Percentiles rank a stretch among this genome's conserved stretches.
These are phyloP conservation scores for Lithophane ornitopus DNA, from an alignment of 2,888 invertebrate genomes.

Conservation along the genomic window DNA sequence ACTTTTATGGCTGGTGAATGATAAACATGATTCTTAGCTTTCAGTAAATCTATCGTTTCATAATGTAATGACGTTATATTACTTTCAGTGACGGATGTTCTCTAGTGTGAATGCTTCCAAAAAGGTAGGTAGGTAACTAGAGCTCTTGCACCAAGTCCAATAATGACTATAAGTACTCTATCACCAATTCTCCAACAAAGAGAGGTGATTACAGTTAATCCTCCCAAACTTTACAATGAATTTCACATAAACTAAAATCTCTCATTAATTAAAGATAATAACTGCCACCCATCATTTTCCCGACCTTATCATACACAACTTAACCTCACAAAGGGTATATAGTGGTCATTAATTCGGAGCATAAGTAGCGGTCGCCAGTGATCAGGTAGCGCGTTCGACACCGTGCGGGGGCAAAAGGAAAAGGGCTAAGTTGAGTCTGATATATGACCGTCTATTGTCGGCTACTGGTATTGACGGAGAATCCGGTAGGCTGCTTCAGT, in stretches of 20 bases:
- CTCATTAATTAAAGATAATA: slow-evolving; percentile 60
- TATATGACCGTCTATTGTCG: slow-evolving; percentile 72
- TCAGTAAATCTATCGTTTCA: neutral
- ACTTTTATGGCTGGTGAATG: neutral
- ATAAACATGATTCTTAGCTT: too few species aligned
- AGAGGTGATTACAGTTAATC: slow-evolving; percentile 35
- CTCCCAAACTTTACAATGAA: slow-evolving; percentile 51
- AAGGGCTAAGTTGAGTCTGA: slow-evolving; percentile 71
- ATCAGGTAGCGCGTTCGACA: slow-evolving; percentile 73
- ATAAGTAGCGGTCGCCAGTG: slow-evolving; percentile 66
- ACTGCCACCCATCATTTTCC: slow-evolving; percentile 61
- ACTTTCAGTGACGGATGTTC: neutral
- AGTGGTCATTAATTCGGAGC: slow-evolving; percentile 68
- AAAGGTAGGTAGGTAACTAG: neutral
- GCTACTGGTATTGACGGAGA: slow-evolving; percentile 74
- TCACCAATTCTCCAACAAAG: slow-evolving; percentile 24
- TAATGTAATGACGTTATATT: neutral
- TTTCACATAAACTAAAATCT: slow-evolving; percentile 56
- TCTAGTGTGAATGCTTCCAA: neutral
- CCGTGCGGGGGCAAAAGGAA: slow-evolving; percentile 64
- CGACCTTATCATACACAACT: slow-evolving; percentile 65
- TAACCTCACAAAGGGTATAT: slow-evolving; percentile 61
- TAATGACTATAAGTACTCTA: neutral
- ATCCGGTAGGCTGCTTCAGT: slow-evolving; percentile 22
- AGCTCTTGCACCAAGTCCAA: neutral